Evolutionary conservation across 2,797 vertebrate species (phyloP).

Genomic region (Microctenopoma stevenorrisi): DNA sequence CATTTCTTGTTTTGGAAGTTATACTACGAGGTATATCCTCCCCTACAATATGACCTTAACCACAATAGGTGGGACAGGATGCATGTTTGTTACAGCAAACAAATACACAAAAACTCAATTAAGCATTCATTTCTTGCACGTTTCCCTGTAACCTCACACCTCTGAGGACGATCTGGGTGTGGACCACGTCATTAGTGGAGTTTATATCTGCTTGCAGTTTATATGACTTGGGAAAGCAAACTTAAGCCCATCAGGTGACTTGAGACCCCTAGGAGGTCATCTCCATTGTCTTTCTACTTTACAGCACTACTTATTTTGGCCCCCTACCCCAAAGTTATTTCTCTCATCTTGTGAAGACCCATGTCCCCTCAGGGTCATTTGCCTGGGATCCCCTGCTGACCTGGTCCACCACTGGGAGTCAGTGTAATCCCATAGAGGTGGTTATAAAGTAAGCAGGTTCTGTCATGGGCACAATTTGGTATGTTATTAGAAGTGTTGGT

Average conservation of each 20-base stretch:
- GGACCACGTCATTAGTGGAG: conserved; percentile 32
- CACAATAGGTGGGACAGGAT: background rate
- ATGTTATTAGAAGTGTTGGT: conserved; percentile 26
- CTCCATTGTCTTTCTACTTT: conserved; percentile 67
- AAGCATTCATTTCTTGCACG: background rate
- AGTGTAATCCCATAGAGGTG: conserved; percentile 54
- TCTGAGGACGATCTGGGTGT: conserved; percentile 11
- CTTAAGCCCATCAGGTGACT: conserved; percentile 58
- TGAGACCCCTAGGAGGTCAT: conserved; percentile 58
- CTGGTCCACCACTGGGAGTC: conserved; percentile 59
- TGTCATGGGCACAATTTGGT: conserved; percentile 25
- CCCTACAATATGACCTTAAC: background rate
- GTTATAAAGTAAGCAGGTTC: conserved; percentile 38
- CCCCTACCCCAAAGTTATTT: conserved; percentile 72
- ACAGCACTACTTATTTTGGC: conserved; percentile 64
- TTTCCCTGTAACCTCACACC: conserved; percentile 5
- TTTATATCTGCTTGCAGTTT: conserved; percentile 43
- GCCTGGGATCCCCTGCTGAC: conserved; percentile 59
- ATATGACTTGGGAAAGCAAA: conserved; percentile 58
- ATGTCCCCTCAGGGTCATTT: conserved; percentile 69
- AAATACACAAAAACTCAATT: background rate
- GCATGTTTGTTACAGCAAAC: conserved; percentile 1
- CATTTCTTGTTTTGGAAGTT: too few relatives aligned
- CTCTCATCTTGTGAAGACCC: conserved; percentile 64
- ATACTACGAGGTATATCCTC: too few relatives aligned